Evolutionary conservation across 2,797 vertebrate genomes (phyloP).

Genomic region (Pangasius sanitwongsei): DNA sequence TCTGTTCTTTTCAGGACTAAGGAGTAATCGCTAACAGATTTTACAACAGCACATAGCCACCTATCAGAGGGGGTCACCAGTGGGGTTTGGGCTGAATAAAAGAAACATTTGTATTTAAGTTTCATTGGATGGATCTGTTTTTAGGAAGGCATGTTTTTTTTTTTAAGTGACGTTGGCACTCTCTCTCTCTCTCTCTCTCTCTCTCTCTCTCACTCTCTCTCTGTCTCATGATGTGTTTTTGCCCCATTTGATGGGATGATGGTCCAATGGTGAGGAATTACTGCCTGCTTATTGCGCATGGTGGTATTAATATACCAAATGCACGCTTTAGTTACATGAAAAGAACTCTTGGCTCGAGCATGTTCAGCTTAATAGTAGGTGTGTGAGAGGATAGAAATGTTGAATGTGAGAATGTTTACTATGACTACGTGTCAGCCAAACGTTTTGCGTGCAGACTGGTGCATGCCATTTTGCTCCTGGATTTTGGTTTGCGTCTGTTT

Average conservation of each 20-base stretch:
- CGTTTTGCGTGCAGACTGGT: conserved; percentile 20
- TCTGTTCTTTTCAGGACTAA: conserved; percentile 47
- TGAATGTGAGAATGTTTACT: conserved; percentile 33
- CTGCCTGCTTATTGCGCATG: conserved; percentile 9
- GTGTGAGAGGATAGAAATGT: background rate
- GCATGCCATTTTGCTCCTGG: conserved; percentile 16
- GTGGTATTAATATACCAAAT: conserved; percentile 31
- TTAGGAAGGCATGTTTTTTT: conserved; percentile 41
- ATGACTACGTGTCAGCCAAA: conserved; percentile 26
- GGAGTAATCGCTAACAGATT: conserved; percentile 62
- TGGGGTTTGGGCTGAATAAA: conserved; percentile 55
- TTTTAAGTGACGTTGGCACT: conserved; percentile 36
- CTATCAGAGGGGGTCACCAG: conserved; percentile 52
- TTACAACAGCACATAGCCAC: conserved; percentile 46
- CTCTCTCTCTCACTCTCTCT: background rate
- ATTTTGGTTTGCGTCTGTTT: conserved; percentile 30
- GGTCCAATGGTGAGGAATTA: conserved; percentile 38
- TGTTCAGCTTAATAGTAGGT: conserved; percentile 19
- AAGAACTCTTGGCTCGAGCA: conserved; percentile 7
- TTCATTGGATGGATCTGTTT: conserved; percentile 49
- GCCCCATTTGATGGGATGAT: conserved; percentile 38
- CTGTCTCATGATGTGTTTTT: conserved; percentile 30
- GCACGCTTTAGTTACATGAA: conserved; percentile 33
- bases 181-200: background rate
- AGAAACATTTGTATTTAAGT: conserved; percentile 53